A percentile compares a stretch with the other conserved stretches of the same genome.
Conservation (phyloP, 2,888 invertebrate species). For the Tetragonula carbonaria region DNA sequence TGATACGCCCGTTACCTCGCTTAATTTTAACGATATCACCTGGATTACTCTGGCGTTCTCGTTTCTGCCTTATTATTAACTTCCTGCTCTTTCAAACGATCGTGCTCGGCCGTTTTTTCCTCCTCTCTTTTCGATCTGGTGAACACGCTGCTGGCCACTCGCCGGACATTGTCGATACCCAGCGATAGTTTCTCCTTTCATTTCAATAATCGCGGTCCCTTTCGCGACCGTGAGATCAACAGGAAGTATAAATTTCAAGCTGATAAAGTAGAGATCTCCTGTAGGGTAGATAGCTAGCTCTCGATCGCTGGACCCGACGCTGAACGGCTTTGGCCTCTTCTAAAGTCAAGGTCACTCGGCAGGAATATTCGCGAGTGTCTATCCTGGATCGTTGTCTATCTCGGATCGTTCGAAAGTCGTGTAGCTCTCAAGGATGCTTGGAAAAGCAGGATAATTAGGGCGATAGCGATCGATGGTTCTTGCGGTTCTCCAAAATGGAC, state of each 20-base stretch:
- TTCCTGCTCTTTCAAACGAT: neutral
- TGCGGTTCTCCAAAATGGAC: conserved; percentile 62
- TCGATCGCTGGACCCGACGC: conserved; percentile 15
- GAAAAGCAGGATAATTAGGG: conserved; percentile 21
- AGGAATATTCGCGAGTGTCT: conserved; percentile 58
- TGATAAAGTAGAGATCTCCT: neutral
- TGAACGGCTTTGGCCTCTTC: conserved; percentile 50
- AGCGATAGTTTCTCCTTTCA: conserved; percentile 14
- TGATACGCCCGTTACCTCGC: neutral
- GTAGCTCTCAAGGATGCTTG: conserved; percentile 33
- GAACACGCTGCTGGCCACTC: neutral
- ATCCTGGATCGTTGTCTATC: conserved; percentile 10
- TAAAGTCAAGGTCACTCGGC: conserved; percentile 61
- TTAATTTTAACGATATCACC: conserved; percentile 15
- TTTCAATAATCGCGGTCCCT: neutral
- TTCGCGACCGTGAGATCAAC: neutral
- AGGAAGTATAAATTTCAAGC: conserved; percentile 10
- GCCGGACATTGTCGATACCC: conserved; percentile 15
- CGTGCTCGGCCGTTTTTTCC: neutral
- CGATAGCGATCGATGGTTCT: neutral
- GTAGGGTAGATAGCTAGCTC: neutral
- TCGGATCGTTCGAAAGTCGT: neutral
- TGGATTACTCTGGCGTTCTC: conserved; percentile 14
- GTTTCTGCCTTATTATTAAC: neutral
- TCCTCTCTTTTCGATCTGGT: conserved; percentile 13